phyloP scores from a whole-genome alignment of 1,140 invertebrate species.

The Drosophila suzukii region DNA sequence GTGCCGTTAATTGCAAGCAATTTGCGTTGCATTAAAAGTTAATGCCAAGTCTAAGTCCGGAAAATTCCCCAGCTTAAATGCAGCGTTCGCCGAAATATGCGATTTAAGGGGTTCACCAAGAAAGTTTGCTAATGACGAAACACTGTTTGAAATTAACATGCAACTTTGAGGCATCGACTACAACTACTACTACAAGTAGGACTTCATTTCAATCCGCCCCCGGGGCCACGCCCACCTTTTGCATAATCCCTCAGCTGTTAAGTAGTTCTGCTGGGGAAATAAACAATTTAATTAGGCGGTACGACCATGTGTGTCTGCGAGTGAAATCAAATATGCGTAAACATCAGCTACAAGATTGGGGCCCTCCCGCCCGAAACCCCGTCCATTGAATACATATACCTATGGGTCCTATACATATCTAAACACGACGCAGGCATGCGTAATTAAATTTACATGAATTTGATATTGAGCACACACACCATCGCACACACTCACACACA shows the following conservation, averaged over 20 bases:
- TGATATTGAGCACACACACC: conserved; percentile 68
- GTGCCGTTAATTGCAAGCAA: conserved; percentile 71
- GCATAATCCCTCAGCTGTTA: conserved; percentile 44
- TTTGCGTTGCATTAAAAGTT: conserved; percentile 76
- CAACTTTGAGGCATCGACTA: conserved; percentile 2
- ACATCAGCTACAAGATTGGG: conserved; percentile 53
- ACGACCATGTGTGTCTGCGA: conserved; percentile 17
- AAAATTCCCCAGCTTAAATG: not conserved
- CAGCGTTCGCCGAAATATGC: not conserved
- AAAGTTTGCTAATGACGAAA: conserved; percentile 11
- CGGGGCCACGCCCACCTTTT: conserved; percentile 1
- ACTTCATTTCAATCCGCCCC: conserved; percentile 6
- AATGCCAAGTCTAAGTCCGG: conserved; percentile 10
- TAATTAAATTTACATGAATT: conserved; percentile 82
- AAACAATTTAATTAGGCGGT: conserved; percentile 70
- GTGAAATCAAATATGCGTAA: conserved; percentile 78
- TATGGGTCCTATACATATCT: conserved; percentile 18
- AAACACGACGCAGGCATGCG: conserved; percentile 73
- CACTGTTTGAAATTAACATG: conserved; percentile 19
- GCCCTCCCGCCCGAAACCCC: not conserved
- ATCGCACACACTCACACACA: conserved; percentile 10
- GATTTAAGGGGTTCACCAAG: not conserved
- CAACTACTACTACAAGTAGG: not conserved
- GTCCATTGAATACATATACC: not conserved
- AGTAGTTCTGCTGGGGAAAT: conserved; percentile 40